Percentiles rank a stretch among this genome's conserved stretches.
Evolutionary conservation across 2,113 vertebrate species (phyloP).

Genomic region (Ramphastos sulfuratus): DNA sequence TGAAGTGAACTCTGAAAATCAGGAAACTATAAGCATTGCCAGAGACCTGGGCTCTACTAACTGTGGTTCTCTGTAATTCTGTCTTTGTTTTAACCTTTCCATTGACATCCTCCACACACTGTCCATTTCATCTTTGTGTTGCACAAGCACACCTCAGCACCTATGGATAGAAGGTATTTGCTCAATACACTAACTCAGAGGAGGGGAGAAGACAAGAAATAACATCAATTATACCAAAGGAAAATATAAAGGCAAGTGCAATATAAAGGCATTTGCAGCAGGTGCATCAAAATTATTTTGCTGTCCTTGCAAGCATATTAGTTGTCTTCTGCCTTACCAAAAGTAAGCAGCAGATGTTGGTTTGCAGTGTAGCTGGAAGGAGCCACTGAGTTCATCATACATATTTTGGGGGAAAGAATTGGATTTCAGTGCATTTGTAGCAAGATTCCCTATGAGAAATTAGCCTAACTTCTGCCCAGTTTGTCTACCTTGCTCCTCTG

Average conservation of each 20-base stretch:
- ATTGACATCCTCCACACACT: neutral
- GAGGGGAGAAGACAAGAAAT: neutral
- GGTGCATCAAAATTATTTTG: neutral
- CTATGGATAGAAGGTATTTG: neutral
- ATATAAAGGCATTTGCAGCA: neutral
- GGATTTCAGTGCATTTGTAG: neutral
- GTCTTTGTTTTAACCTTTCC: neutral
- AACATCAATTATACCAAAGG: neutral
- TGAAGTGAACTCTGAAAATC: neutral
- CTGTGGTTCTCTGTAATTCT: neutral
- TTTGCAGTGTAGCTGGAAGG: neutral
- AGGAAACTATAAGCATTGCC: neutral
- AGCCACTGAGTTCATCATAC: neutral
- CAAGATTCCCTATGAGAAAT: neutral
- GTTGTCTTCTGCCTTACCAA: neutral
- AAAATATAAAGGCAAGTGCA: neutral
- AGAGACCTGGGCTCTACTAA: neutral
- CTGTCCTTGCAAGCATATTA: neutral
- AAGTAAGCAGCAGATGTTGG: neutral
- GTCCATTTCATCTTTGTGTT: neutral
- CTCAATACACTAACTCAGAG: neutral
- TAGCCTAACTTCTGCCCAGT: neutral
- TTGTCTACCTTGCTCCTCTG: neutral
- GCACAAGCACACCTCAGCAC: neutral
- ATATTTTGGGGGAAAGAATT: neutral